Percentiles rank a stretch among this genome's conserved stretches.
Evolutionary conservation across 2,797 vertebrate genomes (phyloP).

Genomic region (Poeciliopsis presidionis): DNA sequence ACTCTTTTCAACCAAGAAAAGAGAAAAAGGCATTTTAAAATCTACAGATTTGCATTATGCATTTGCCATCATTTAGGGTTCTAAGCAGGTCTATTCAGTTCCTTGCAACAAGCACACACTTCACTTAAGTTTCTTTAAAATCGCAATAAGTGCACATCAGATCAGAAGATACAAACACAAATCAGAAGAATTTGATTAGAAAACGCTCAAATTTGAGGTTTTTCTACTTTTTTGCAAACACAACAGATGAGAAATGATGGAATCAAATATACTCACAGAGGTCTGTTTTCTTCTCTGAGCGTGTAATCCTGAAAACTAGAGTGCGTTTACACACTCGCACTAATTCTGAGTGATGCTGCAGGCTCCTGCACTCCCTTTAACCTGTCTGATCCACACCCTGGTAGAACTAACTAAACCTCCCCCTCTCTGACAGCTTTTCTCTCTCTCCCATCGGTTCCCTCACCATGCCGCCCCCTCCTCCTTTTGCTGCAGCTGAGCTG

Average conservation of each 20-base stretch:
- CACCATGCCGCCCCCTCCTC: conserved; percentile 36
- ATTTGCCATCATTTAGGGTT: background rate
- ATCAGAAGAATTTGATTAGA: background rate
- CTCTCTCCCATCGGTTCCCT: conserved; percentile 37
- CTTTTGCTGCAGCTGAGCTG: conserved; percentile 61
- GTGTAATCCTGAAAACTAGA: conserved; percentile 30
- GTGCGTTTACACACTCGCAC: conserved; percentile 30
- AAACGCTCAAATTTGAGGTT: background rate
- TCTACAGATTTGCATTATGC: background rate
- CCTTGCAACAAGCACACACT: background rate
- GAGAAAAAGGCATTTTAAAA: background rate
- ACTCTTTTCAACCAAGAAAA: background rate
- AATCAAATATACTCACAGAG: conserved; percentile 61
- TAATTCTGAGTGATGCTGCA: conserved; percentile 43
- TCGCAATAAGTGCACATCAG: background rate
- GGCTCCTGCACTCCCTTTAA: conserved; percentile 54
- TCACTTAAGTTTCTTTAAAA: conserved; percentile 2
- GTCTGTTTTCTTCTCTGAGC: conserved; percentile 30
- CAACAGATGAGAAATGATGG: background rate
- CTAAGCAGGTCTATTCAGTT: background rate
- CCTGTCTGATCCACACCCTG: conserved; percentile 70
- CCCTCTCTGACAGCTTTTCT: conserved; percentile 61
- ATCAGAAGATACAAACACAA: background rate
- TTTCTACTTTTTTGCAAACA: conserved; percentile 14
- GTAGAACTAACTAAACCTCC: conserved; percentile 70